Conservation (phyloP, 2,888 invertebrate species). For the Dinocampus coccinellae region DNA sequence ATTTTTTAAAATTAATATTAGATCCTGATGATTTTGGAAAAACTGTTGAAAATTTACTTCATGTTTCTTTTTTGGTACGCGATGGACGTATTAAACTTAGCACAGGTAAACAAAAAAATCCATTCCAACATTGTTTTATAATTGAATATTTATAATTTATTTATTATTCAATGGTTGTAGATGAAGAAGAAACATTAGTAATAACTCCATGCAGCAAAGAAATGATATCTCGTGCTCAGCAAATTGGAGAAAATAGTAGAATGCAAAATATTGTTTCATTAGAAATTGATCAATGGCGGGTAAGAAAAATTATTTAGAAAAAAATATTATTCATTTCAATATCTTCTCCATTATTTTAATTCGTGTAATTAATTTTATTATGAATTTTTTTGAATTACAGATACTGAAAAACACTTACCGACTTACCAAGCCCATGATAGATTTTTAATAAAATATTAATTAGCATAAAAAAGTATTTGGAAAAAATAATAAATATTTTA, state of each 20-base stretch:
- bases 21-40: slow-evolving; percentile 74
- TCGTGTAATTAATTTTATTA: too few relatives aligned
- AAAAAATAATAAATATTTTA: too few relatives aligned
- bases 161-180: slow-evolving; percentile 36
- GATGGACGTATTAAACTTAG: slow-evolving; percentile 72
- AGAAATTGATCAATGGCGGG: slow-evolving; percentile 73
- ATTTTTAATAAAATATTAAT: slow-evolving; percentile 41
- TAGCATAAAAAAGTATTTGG: too few relatives aligned
- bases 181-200: slow-evolving; percentile 49
- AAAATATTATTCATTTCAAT: slow-evolving; percentile 47
- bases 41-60: slow-evolving; percentile 77
- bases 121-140: too few relatives aligned
- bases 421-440: slow-evolving; percentile 58
- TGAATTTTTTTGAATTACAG: slow-evolving; percentile 48
- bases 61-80: slow-evolving; percentile 75
- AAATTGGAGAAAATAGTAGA: slow-evolving; percentile 62
- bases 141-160: background rate
- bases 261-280: slow-evolving; percentile 74
- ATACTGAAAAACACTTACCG: slow-evolving; percentile 49
- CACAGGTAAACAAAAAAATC: background rate
- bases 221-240: slow-evolving; percentile 51
- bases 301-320: slow-evolving; percentile 62
- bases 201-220: slow-evolving; percentile 59
- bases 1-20: slow-evolving; percentile 74
- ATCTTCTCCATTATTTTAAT: too few relatives aligned